Conservation (phyloP, 1,140 invertebrate genomes). For the Copidosoma floridanum region DNA sequence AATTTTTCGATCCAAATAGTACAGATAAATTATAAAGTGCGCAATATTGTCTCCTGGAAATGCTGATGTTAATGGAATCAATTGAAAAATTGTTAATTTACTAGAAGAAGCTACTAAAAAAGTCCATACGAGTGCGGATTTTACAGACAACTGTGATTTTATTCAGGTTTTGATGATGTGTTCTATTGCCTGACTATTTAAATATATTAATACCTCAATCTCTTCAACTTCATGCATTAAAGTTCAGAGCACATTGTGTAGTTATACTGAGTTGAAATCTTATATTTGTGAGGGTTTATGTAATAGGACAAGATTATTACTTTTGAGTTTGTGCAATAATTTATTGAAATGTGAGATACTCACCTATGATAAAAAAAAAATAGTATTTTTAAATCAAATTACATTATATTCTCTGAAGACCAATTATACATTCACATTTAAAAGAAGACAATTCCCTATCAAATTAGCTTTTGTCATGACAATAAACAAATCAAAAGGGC, state of each 20-base stretch:
- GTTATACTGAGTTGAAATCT: constrained; percentile 15
- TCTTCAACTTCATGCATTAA: constrained; percentile 3
- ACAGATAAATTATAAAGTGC: not conserved
- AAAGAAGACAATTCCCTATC: constrained; percentile 21
- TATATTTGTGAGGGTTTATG: constrained; percentile 1
- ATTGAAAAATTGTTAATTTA: constrained; percentile 10
- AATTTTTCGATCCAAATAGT: constrained; percentile 1
- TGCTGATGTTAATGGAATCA: not conserved
- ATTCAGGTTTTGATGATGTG: constrained; percentile 9
- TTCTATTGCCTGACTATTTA: constrained; percentile 22
- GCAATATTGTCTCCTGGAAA: constrained; percentile 11
- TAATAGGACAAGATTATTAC: constrained; percentile 2
- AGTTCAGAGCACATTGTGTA: constrained; percentile 8
- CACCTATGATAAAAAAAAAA: constrained; percentile 4
- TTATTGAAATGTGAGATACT: not conserved
- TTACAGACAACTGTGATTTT: constrained; percentile 18
- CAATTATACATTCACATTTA: constrained; percentile 24
- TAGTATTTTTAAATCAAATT: constrained; percentile 6
- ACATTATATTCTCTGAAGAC: constrained; percentile 24
- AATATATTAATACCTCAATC: constrained; percentile 4
- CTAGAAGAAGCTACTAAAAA: constrained; percentile 10
- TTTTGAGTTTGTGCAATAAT: constrained; percentile 5
- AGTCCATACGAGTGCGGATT: constrained; percentile 23
- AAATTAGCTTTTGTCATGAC: constrained; percentile 23
- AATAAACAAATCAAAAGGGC: constrained; percentile 24